Evolutionary conservation across 2,797 vertebrate genomes (phyloP), one percentile per base, ranked within the genome.

Genomic region (Leucoraja ocellata): DNA sequence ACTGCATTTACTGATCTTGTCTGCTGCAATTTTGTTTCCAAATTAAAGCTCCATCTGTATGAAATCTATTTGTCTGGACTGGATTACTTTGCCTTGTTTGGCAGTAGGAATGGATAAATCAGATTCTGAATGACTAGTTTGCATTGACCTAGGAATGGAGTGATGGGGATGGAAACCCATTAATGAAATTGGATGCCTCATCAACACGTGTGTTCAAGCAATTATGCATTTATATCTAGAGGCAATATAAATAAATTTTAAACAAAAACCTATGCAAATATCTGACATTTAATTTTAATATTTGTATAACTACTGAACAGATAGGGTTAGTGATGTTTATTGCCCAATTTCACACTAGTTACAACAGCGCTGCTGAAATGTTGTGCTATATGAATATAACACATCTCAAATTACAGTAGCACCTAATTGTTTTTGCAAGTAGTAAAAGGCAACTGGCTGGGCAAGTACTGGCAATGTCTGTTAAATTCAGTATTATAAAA

Each of bases 391-490:
- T 54, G 46, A 92, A 92, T 76, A 92, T 71, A 71, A 91, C 63
- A 13, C 28, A 9, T 46, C 21, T 92, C 90, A 73, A 25, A 92
- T 92, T 76, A 92, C 90, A 92, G 90, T 92, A 92, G 90, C 90
- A 92, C 68, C 90, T 54, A 74, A 76, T 74, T 92, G 68, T 92
- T 92, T 92, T 92, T 76, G 90, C 68, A 76, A 92, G 71, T 92
- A 76, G 71, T 92, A 92, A 92, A 92, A 92, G 90, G 68, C 90
- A 91, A 91, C 90, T 74, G 71, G 71, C 71, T 74, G 90, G 90
- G 90, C 71, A 92, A 74, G 65, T 76, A 92, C 90, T 92, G 71
- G 90, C 90, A 92, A 92, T 76, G 90, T 54, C 71, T 92, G 90
- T 92, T 92, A 92, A 92, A 92, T 71, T 54, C 39, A 92, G 71